Base-by-base conservation (phyloP, 2,797 vertebrate genomes). In the Gobionotothen gibberifrons region DNA sequence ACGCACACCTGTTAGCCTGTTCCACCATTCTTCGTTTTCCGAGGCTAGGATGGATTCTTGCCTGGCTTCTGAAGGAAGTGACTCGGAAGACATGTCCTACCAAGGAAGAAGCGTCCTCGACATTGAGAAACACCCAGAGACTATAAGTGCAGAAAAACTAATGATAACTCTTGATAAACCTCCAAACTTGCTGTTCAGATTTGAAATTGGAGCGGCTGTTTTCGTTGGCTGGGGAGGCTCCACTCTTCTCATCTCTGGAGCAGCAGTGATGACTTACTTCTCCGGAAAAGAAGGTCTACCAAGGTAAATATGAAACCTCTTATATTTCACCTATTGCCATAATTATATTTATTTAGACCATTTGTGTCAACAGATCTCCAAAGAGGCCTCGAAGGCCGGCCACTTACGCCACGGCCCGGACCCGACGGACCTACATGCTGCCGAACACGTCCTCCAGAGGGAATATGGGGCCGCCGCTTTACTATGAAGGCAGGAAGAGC, bases 141-240 rank as follows among this genome's bases (percentile, higher is more conserved):
- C 8, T 22, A 60, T 66, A 40, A 14, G 10, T 22, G 2, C 11
- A 66, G 3, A 19, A n/a, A 57, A 32, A 52, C 6, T 3, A 48
- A 26, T 3, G 5, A 5, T 9, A n/a, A 44, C 2, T 67, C 7
- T 29, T 54, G 11, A 22, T 32, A 19, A 26, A 39, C 22, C 8
- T 55, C 1, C 16, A 12, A 40, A 26, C 81, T 80, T 84, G 72
- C 13, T 79, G 61, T 85, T 65, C 91, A 99, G 98, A 89, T 98
- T 93, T 93, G 98, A 99, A 93, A 82, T 99, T 60, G 97, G 98
- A 90, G 96, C 96, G 4, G 98, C 96, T 15, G 79, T 99, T 64
- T 99, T 99, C 68, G 84, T 99, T 56, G 98, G 98, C 66, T 99
- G 97, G 97, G 97, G 97, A 54, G 98, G 97, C 78, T 94, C 97